Conservation (phyloP, 2,113 vertebrate genomes). For the Empidonax traillii region DNA sequence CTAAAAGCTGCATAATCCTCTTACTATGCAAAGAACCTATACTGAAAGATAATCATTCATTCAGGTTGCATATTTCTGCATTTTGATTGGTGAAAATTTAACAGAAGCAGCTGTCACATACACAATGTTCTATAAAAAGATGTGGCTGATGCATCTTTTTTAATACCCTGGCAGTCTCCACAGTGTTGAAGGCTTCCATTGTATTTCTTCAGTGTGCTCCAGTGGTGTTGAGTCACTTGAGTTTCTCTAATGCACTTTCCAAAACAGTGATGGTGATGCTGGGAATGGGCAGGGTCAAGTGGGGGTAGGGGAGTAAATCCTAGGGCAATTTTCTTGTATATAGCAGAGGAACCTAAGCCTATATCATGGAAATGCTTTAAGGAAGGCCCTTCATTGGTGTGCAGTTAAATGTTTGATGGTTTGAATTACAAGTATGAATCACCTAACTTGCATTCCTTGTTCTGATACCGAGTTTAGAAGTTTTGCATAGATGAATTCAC, state of each 20-base stretch:
- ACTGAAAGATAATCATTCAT: not conserved
- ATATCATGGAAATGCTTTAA: not conserved
- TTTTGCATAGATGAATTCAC: not conserved
- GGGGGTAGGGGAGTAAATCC: not conserved
- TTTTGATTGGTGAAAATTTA: not conserved
- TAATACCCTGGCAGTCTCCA: not conserved
- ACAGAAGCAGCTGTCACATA: not conserved
- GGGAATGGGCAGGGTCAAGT: not conserved
- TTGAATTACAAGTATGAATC: not conserved
- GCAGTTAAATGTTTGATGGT: not conserved
- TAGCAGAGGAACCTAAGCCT: not conserved
- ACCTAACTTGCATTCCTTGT: not conserved
- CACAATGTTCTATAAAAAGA: not conserved
- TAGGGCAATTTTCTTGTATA: not conserved
- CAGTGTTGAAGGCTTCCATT: not conserved
- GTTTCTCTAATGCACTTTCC: not conserved
- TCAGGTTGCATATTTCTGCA: slow-evolving; percentile 23
- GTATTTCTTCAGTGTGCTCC: not conserved
- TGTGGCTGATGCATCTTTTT: not conserved
- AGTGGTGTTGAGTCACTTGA: not conserved
- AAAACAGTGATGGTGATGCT: not conserved
- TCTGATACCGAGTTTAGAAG: not conserved
- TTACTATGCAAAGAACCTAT: not conserved
- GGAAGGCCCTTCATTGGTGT: not conserved
- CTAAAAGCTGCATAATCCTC: slow-evolving; percentile 27